Base-by-base conservation (phyloP, 2,797 vertebrate genomes). In the Karalla daura region DNA sequence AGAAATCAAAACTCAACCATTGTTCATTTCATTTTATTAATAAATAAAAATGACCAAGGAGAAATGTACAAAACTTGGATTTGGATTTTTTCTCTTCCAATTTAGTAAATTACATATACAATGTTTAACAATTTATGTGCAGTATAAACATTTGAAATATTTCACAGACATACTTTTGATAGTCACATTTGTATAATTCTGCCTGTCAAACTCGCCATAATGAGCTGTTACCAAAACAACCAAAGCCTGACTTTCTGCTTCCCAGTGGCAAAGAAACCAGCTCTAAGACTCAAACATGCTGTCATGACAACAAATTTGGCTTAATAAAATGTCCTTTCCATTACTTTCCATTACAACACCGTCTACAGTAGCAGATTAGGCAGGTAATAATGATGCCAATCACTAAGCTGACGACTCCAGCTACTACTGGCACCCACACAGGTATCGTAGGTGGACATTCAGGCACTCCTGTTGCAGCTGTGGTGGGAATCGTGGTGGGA, bases 381-480 rank as follows among this genome's bases (percentile, higher is more conserved):
- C 90, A 90, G 23, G 93, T 7, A 0, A 82, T 8, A 3, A 45
- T 24, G 21, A 90, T 66, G 20, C 96, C 95, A 1, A 46, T 50
- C 55, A 91, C 54, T 30, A 95, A 43, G 65, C 95, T 90, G 0
- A 43, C 64, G 11, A 88, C 1, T 7, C 88, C 93, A 0, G 92
- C 90, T 46, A 94, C 69, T 11, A 94, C 93, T 23, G 93, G 79
- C 1, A 93, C 77, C 96, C 95, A 96, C 69, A 89, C 87, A 4
- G 93, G 90, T 2, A 90, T n/a, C 2, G 63, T 25, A 43, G 64
- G 6, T 5, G 75, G 4, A 39, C 89, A 92, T 5, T 0, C 5
- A 2, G 37, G 10, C 21, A 13, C 15, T 2, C n/a, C 0, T 1
- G 68, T 56, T 43, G 59, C 1, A 0, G 2, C 4, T 1, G 15